Evolutionary conservation across 2,113 vertebrate species (phyloP).

Genomic region (Austrofundulus limnaeus): DNA sequence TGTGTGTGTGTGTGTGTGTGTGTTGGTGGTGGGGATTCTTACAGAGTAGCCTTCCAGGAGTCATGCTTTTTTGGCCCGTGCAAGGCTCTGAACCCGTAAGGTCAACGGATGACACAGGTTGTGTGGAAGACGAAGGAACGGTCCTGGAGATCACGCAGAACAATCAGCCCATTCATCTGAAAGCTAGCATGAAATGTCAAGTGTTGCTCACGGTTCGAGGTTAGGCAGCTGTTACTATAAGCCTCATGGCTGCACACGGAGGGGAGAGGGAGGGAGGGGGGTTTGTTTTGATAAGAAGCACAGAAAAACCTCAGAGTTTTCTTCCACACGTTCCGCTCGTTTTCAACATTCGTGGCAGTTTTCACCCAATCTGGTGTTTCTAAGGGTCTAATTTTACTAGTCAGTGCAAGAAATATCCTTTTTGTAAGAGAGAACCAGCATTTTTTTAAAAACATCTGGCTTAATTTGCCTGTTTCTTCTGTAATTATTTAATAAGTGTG

Average conservation of each 20-base stretch:
- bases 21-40: conserved; percentile 42
- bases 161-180: conserved; percentile 69
- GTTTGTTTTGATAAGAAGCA: conserved; percentile 46
- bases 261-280: neutral
- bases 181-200: conserved; percentile 64
- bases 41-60: conserved; percentile 50
- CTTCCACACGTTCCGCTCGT: neutral
- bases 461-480: neutral
- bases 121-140: conserved; percentile 40
- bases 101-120: conserved; percentile 60
- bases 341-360: neutral
- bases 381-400: neutral
- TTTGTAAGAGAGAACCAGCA: neutral
- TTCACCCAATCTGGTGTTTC: too few species aligned
- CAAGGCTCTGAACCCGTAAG: conserved; percentile 64
- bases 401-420: neutral
- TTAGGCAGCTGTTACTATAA: conserved; percentile 56
- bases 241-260: conserved; percentile 13
- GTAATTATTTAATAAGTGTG: neutral
- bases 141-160: conserved; percentile 56
- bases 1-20: too few species aligned
- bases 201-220: conserved; percentile 60
- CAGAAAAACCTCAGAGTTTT: neutral
- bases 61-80: conserved; percentile 26
- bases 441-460: neutral